phyloP scores from a whole-genome alignment of 23 tunicate genomes.

The Halocynthia roretzi region DNA sequence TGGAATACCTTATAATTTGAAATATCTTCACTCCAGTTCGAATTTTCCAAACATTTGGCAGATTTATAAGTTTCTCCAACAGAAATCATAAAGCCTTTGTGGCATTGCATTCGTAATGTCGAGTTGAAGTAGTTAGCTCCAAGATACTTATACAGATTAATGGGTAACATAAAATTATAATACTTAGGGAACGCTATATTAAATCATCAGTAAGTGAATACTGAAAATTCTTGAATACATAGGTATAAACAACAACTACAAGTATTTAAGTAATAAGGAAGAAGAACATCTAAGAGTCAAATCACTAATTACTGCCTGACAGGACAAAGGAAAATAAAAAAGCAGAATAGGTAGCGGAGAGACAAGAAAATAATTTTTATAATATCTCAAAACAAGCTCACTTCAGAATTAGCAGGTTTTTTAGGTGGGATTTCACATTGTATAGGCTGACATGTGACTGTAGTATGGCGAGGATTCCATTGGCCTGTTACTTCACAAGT shows the following conservation, averaged over 20 bases:
- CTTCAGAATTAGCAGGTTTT: slow-evolving; percentile 25
- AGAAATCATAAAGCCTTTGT: slow-evolving; percentile 30
- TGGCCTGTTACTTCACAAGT: slow-evolving; percentile 27
- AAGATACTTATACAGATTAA: background rate
- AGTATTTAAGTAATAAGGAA: no score
- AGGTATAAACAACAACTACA: no score
- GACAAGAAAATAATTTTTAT: no score
- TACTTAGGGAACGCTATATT: no score
- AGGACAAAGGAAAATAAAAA: no score
- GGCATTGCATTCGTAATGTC: slow-evolving; percentile 28
- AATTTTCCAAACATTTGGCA: slow-evolving; percentile 23
- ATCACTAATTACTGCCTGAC: no score
- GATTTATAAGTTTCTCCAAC: slow-evolving; percentile 15
- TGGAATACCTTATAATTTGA: slow-evolving; percentile 7
- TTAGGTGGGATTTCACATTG: slow-evolving; percentile 17
- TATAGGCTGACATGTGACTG: slow-evolving; percentile 29
- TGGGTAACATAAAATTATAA: no score
- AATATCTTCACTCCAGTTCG: slow-evolving; percentile 28
- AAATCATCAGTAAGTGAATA: no score
- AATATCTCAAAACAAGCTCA: background rate
- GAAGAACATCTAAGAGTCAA: no score
- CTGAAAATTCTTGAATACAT: no score
- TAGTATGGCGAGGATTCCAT: slow-evolving; percentile 32
- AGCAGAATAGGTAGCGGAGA: no score
- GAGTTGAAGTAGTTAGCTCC: slow-evolving; percentile 37